Base-by-base conservation (phyloP, 2,113 vertebrate genomes). In the Dipodomys stephensi region DNA sequence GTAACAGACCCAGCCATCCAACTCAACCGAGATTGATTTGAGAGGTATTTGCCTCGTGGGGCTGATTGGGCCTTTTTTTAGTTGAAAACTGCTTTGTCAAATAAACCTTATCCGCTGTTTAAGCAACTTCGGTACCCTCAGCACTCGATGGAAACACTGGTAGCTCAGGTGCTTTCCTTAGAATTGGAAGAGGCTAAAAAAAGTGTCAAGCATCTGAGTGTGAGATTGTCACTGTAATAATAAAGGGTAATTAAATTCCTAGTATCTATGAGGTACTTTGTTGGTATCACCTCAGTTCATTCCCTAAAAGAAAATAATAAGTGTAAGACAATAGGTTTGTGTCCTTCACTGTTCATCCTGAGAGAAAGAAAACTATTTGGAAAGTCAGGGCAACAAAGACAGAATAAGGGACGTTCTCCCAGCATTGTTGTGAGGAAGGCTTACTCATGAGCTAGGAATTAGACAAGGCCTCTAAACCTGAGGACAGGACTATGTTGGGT, bases 31-130 rank as follows among this genome's bases (percentile, higher is more conserved):
- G 82, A 96, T 83, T 72, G 92, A 97, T 92, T 82, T 65, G 78
- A 68, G 20, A 85, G 76, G 18, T 27, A 3, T 79, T 82, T 74
- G 92, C 85, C 60, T 95, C 78, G 3, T 76, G 94, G 60, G 81
- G 74, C 79, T 96, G 92, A 95, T 60, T 27, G 88, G 87, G 78
- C 74, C 87, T 89, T 94, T 95, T 57, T 82, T 19, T 82, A 74
- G 83, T 68, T 80, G 76, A 93, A 93, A 94, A 95, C 13, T 93
- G 82, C 94, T 92, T 95, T 86, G 96, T 94, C 90, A 95, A 92
- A 94, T 93, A 80, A 97, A 94, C 76, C 30, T 62, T 77, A 93
- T 69, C 88, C 0, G 23, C 95, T 92, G 28, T 83, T 92, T 72
- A 95, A 95, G 93, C 90, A 94, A 78, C 19, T 71, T 74, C 49